These are phyloP conservation scores for Orchesella flavescens DNA, from an alignment of 2,888 invertebrate genomes.

Conservation along the genomic window DNA sequence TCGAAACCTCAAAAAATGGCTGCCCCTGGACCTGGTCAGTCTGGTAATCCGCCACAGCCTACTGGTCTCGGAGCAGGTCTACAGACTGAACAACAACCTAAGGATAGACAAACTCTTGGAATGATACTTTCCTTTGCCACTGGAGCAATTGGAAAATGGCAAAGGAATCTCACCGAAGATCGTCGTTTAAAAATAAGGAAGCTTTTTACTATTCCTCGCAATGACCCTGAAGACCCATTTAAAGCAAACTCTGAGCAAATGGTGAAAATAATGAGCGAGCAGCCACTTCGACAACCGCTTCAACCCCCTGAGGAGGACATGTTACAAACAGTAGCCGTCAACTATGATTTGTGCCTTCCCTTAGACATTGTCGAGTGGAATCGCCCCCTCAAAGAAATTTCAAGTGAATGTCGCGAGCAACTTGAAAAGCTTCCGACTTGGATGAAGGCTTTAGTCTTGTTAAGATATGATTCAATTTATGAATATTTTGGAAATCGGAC, in stretches of 20 bases:
- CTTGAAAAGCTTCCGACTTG: constrained; percentile 66
- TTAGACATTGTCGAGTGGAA: constrained; percentile 61
- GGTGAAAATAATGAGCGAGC: constrained; percentile 32
- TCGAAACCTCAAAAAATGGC: too few species aligned
- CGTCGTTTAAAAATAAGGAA: constrained; percentile 31
- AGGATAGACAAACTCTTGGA: neutral
- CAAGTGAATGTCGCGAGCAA: constrained; percentile 44
- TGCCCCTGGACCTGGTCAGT: too few species aligned
- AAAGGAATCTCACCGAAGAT: constrained; percentile 35
- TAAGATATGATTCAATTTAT: constrained; percentile 56
- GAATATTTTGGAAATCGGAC: constrained; percentile 53
- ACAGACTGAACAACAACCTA: neutral
- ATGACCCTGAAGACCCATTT: constrained; percentile 62
- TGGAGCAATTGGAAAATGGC: constrained; percentile 50
- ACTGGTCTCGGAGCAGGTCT: too few species aligned
- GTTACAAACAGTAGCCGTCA: constrained; percentile 60
- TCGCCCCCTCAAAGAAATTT: constrained; percentile 10
- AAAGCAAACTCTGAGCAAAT: constrained; percentile 60
- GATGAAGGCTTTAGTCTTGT: constrained; percentile 60
- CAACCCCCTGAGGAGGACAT: constrained; percentile 33
- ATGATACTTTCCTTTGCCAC: constrained; percentile 24
- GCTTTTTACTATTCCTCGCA: constrained; percentile 54
- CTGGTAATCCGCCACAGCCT: too few species aligned
- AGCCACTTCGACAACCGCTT: constrained; percentile 37
- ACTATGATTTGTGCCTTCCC: constrained; percentile 59